phyloP scores from a whole-genome alignment of 2,888 invertebrate genomes.

The Petrolisthes cinctipes region DNA sequence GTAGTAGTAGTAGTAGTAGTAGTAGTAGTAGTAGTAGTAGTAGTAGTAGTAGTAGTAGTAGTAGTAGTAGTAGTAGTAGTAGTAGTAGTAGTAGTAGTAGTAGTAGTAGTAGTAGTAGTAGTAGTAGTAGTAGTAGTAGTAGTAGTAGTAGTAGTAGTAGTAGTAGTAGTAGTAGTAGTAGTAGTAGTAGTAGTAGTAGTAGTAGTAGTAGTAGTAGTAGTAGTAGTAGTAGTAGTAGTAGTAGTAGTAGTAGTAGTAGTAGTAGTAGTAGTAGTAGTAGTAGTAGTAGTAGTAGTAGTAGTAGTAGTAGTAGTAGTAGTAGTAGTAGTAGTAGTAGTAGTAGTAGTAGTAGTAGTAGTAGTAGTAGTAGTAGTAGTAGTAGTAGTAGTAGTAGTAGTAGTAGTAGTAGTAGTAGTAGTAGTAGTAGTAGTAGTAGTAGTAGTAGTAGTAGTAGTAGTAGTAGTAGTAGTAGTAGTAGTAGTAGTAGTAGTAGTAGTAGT shows the following conservation, averaged over 20 bases:
- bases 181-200: slow-evolving; percentile 12
- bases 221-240: slow-evolving; percentile 7
- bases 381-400: slow-evolving; percentile 7
- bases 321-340: background rate
- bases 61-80: slow-evolving; percentile 13
- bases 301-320: background rate
- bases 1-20: slow-evolving; percentile 5
- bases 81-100: slow-evolving; percentile 11
- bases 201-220: slow-evolving; percentile 16
- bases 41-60: background rate
- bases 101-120: slow-evolving; percentile 21
- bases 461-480: slow-evolving; percentile 7
- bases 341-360: background rate
- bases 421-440: slow-evolving; percentile 10
- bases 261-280: background rate
- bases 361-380: background rate
- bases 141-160: background rate
- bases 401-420: slow-evolving; percentile 10
- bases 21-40: slow-evolving; percentile 21
- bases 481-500: no score
- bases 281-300: background rate
- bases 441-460: slow-evolving; percentile 12
- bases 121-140: slow-evolving; percentile 3
- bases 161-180: slow-evolving; percentile 14
- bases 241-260: slow-evolving; percentile 4